Base-by-base conservation (phyloP, 2,797 vertebrate genomes). In the Sternotherus odoratus region DNA sequence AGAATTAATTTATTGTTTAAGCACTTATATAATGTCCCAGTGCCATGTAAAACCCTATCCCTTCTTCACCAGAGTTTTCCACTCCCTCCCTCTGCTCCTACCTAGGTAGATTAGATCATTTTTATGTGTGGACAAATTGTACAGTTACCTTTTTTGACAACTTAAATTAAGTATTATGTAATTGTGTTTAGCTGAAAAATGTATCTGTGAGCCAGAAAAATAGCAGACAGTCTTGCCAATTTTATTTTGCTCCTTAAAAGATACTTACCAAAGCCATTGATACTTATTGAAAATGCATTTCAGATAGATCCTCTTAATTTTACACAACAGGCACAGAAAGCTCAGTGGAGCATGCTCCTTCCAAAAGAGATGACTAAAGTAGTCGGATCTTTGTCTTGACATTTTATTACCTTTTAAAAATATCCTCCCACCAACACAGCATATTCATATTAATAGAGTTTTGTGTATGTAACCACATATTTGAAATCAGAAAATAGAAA, bases 241-340 rank as follows among this genome's bases (percentile, higher is more conserved):
- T 94, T 72, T 4, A 77, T 69, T 88, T 72, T 86, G 15, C 79
- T 72, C 26, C 54, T 1, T 69, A 28, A 43, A 88, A 93, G 81
- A 46, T 92, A 39, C 36, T 90, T 94, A 48, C 39, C 50, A 75
- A 92, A 60, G 63, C 66, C 48, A 46, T 39, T 82, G 74, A 49
- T 92, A 88, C 54, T 93, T 90, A 87, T 77, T 94, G 90, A 91
- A 97, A 91, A 92, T 93, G 63, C 75, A 50, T 95, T 96, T 95
- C 63, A 81, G 83, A 53, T 94, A 85, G 43, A 33, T 91, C 91
- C 86, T 94, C 50, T 95, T 92, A 48, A 79, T 96, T 63, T 87
- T 96, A 81, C 77, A 81, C 77, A 89, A 57, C 46, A 83, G 57
- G 33, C 63, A 81, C 93, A 83, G 51, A 80, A 53, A 85, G 54